Conservation (phyloP, 2,888 invertebrate genomes). For the Spicauda simplicius region DNA sequence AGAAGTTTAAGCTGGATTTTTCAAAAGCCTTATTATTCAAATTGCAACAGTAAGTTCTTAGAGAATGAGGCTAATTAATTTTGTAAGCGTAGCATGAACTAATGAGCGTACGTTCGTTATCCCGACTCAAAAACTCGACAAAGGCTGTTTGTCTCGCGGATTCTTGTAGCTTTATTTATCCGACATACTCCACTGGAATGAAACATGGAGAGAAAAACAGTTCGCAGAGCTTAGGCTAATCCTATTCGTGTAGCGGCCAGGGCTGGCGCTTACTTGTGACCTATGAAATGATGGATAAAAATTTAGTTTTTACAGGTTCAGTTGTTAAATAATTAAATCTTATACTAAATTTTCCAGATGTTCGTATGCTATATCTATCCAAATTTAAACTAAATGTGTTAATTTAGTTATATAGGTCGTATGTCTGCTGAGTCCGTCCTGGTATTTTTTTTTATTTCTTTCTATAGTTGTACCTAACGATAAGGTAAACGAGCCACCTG, state of each 20-base stretch:
- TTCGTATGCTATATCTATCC: no score
- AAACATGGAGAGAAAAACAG: slow-evolving; percentile 46
- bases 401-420: no score
- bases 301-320: no score
- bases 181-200: slow-evolving; percentile 39
- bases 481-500: no score
- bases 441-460: no score
- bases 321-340: no score
- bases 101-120: slow-evolving; percentile 36
- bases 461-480: no score
- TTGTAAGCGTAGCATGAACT: slow-evolving; percentile 36
- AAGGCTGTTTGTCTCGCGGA: slow-evolving; percentile 36
- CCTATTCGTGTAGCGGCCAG: slow-evolving; percentile 43
- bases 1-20: no score
- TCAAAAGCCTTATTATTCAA: background rate
- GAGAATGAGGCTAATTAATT: slow-evolving; percentile 31
- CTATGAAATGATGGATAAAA: no score
- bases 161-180: slow-evolving; percentile 41
- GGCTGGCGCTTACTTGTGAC: slow-evolving; percentile 11
- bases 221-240: slow-evolving; percentile 47
- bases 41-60: slow-evolving; percentile 20
- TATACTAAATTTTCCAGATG: no score
- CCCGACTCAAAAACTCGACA: slow-evolving; percentile 37
- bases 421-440: no score
- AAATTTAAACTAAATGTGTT: no score